phyloP scores from a whole-genome alignment of 2,797 vertebrate genomes.

The Platalea minor region DNA sequence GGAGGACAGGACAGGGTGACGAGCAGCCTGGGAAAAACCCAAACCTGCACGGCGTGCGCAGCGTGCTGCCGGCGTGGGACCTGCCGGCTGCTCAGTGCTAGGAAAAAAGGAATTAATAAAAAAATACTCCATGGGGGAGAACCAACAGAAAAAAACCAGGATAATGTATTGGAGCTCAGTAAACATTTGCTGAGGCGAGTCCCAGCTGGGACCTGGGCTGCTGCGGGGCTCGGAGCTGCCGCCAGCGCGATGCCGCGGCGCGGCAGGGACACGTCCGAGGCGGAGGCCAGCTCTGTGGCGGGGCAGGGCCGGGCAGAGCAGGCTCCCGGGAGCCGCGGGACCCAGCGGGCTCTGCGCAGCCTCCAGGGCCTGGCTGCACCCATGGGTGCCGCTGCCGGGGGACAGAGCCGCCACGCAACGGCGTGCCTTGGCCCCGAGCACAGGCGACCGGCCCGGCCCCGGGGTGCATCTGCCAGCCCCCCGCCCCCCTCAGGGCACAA shows the following conservation, averaged over 20 bases:
- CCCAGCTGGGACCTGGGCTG: not conserved
- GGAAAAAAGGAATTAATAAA: not conserved
- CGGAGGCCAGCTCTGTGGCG: no score
- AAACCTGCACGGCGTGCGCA: fast-evolving
- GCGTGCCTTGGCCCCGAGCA: not conserved
- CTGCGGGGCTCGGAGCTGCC: not conserved
- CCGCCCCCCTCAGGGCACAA: not conserved
- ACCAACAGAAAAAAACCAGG: not conserved
- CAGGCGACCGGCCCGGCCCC: not conserved
- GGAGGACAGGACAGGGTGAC: fast-evolving
- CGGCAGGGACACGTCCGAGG: not conserved
- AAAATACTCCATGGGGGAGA: not conserved
- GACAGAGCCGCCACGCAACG: not conserved
- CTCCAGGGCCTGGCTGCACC: not conserved
- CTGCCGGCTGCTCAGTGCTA: fast-evolving
- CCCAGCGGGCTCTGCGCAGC: fast-evolving
- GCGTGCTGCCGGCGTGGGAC: not conserved
- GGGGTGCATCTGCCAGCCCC: not conserved
- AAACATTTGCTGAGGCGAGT: not conserved
- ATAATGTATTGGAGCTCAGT: fast-evolving
- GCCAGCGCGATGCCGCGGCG: not conserved
- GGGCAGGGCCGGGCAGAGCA: not conserved
- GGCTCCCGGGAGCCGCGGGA: not conserved
- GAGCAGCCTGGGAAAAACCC: not conserved
- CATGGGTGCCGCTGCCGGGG: not conserved